phyloP scores from a whole-genome alignment of 2,113 vertebrate species.

The Podilymbus podiceps region DNA sequence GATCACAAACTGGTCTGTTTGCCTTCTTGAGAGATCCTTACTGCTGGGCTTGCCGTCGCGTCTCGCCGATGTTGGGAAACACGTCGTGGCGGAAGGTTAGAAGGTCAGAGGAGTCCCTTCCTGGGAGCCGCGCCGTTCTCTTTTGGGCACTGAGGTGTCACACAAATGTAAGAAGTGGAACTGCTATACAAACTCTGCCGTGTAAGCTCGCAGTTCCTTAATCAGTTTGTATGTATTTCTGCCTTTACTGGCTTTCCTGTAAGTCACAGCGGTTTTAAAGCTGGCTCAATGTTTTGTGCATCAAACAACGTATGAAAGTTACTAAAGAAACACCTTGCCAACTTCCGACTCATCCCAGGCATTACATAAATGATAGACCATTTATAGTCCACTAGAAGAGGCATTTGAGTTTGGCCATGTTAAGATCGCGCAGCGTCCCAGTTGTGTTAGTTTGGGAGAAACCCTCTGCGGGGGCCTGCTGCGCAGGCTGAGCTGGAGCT shows the following conservation, averaged over 20 bases:
- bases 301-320: not conserved
- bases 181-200: fast-evolving
- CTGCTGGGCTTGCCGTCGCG: not conserved
- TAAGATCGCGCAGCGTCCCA: not conserved
- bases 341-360: not conserved
- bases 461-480: not conserved
- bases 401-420: not conserved
- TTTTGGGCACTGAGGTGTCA: not conserved
- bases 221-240: not conserved
- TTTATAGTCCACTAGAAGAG: not conserved
- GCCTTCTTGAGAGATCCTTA: not conserved
- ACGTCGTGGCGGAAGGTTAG: not conserved
- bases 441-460: not conserved
- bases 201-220: not conserved
- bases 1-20: not conserved
- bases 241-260: not conserved
- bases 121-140: not conserved
- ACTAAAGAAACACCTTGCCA: not conserved
- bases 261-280: not conserved
- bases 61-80: too few species aligned
- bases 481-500: fast-evolving
- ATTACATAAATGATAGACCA: fast-evolving
- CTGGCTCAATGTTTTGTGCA: not conserved
- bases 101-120: not conserved
- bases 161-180: not conserved